Base-by-base conservation (phyloP, 2,888 invertebrate genomes). In the Toxonevra muliebris region DNA sequence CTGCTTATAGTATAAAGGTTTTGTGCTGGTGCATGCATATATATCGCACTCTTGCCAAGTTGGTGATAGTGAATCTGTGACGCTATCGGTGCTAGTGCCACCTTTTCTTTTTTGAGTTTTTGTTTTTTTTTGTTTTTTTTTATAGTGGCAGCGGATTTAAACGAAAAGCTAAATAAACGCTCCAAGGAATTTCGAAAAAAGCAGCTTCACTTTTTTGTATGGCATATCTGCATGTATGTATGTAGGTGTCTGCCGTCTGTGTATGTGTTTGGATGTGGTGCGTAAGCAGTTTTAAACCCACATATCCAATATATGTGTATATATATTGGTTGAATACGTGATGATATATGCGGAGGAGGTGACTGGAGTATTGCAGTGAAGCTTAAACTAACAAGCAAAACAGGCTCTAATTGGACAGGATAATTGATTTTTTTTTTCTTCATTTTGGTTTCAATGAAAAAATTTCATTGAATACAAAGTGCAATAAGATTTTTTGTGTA, bases 1-100 rank as follows among this genome's bases (percentile, higher is more conserved):
- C 30, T 30, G 30, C 7, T 4, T 30, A 7, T 52, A 54, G 65
- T 53, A 52, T 30, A 65, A 70, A 66, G 70, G 42, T n/a, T 41
- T 10, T 4, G 13, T 50, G 41, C 50, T 4, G 17, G 50, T 11
- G 40, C 45, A 42, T 59, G 12, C 45, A 42, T 59, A 7, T 15
- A 42, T 59, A 19, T 30, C n/a, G 9, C 40, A 15, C 48, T n/a
- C 8, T n/a, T 48, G 48, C 69, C 70, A 59, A 68, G 69, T 60
- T 61, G 73, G 60, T 75, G 60, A 58, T 43, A 72, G 69, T 71
- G 69, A 69, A 68, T 74, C 65, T 59, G 65, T 65, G 62, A 19
- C 53, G 48, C 61, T 55, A 48, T 72, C 19, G 42, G 20, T 11
- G 13, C 58, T 50, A 43, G 43, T 65, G 58, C 42, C 54, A 59